phyloP scores from a whole-genome alignment of 1,140 invertebrate species.

The Eueides isabella region DNA sequence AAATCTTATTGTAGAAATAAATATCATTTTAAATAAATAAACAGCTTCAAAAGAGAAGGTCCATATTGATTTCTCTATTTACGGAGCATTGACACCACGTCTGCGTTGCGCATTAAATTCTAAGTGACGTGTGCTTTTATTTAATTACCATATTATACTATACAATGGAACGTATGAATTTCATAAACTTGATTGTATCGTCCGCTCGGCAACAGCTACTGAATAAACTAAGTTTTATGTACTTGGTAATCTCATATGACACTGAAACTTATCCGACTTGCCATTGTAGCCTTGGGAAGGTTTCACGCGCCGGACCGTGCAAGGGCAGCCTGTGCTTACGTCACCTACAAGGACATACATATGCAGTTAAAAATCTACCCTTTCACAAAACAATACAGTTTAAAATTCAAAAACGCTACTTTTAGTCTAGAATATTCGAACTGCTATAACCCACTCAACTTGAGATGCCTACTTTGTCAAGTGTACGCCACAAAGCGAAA shows the following conservation, averaged over 20 bases:
- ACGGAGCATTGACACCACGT: not conserved
- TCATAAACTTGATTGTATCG: not conserved
- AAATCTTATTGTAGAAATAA: not conserved
- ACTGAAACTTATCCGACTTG: conserved; percentile 67
- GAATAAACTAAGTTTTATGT: conserved; percentile 17
- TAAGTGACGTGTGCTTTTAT: not conserved
- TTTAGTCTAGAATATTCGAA: conserved; percentile 25
- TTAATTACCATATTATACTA: not conserved
- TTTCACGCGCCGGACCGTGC: conserved; percentile 65
- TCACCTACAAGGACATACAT: conserved; percentile 45
- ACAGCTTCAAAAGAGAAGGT: not conserved
- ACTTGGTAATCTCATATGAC: conserved; percentile 44
- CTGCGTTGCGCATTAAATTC: not conserved
- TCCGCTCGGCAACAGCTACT: not conserved
- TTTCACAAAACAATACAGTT: conserved; percentile 9
- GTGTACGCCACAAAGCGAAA: conserved; percentile 9
- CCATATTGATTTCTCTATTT: not conserved
- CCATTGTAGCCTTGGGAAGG: conserved; percentile 68
- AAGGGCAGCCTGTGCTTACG: conserved; percentile 64
- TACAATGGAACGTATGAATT: not conserved
- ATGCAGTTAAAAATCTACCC: conserved; percentile 1
- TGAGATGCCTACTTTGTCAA: conserved; percentile 15
- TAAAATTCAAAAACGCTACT: conserved; percentile 1
- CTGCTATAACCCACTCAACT: conserved; percentile 10
- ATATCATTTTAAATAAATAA: not conserved